Base-by-base conservation (phyloP, 2,113 vertebrate genomes). In the Mesitornis unicolor region DNA sequence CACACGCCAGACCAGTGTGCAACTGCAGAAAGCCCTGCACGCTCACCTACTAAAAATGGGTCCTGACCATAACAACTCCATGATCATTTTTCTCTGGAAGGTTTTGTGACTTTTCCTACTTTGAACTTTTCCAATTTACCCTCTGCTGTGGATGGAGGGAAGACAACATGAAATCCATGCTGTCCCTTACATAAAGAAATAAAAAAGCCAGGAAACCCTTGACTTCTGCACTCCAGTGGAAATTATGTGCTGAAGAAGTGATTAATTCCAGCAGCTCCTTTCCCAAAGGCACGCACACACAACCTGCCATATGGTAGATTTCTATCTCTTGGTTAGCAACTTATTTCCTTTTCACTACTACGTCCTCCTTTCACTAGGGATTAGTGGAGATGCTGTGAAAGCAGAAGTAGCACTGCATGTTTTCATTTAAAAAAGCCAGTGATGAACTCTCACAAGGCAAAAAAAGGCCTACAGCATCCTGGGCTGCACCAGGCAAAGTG, bases 231-330 rank as follows among this genome's bases (percentile, higher is more conserved):
- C 50, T 77, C 28, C 47, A 69, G n/a, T 90, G 50, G 68, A 88
- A 96, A 85, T 95, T 61, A 77, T 77, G 61, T 90, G 68, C 63
- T 6, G 0, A 89, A 76, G 73, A 82, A 83, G 56, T 42, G 79
- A 95, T 94, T 88, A 85, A 95, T 80, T 85, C 79, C 90, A 97
- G 90, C 90, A 93, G 85, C 25, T 86, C 45, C 47, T 20, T 71
- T 95, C 90, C 92, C 90, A 91, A 61, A 64, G 48, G 85, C 12
- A 22, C 65, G 31, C 54, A 76, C 47, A 80, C 61, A 65, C 47
- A 26, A 48, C 14, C 56, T 21, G 14, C 50, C 88, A 85, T 57
- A 54, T 47, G 50, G 75, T 7, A 70, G 53, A 83, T 92, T 60
- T 65, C 54, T 59, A 20, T 50, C 85, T 69, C 75, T 61, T 65